phyloP scores from a whole-genome alignment of 2,888 invertebrate genomes.

The Iselma pallidipennis region DNA sequence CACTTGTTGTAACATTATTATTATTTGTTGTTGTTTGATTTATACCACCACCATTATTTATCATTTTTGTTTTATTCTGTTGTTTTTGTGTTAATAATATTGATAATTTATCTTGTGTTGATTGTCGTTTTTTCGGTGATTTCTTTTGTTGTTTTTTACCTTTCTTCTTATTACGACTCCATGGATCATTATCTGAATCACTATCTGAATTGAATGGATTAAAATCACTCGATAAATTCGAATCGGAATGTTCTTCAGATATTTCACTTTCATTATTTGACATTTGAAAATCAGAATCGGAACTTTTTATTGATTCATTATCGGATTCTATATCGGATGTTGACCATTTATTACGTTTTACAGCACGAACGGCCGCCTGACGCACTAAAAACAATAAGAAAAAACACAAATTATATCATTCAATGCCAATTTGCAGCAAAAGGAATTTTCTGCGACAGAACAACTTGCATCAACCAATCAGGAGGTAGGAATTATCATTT shows the following conservation, averaged over 20 bases:
- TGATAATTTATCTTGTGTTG: constrained; percentile 80
- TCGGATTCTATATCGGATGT: constrained; percentile 65
- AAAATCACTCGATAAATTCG: constrained; percentile 78
- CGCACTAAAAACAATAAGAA: constrained; percentile 53
- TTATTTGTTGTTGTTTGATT: constrained; percentile 69
- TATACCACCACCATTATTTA: constrained; percentile 1
- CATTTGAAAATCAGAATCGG: constrained; percentile 63
- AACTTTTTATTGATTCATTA: constrained; percentile 60
- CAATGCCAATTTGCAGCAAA: too few species aligned
- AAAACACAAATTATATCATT: too few species aligned
- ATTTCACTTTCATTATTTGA: constrained; percentile 58
- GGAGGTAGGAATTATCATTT: too few species aligned
- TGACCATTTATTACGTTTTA: constrained; percentile 65
- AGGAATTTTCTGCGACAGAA: too few species aligned
- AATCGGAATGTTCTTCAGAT: constrained; percentile 60
- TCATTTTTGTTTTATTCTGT: background rate
- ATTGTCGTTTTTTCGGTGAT: constrained; percentile 46
- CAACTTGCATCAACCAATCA: too few species aligned
- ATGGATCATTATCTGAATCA: constrained; percentile 76
- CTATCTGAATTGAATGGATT: constrained; percentile 90
- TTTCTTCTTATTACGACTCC: constrained; percentile 51
- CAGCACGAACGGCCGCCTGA: constrained; percentile 63
- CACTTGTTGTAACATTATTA: too few species aligned
- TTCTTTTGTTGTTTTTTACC: constrained; percentile 50
- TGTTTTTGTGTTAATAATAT: constrained; percentile 62